Percentiles rank a stretch among this genome's conserved stretches.
phyloP scores from a whole-genome alignment of 2,888 invertebrate species.

The Polia nebulosa region DNA sequence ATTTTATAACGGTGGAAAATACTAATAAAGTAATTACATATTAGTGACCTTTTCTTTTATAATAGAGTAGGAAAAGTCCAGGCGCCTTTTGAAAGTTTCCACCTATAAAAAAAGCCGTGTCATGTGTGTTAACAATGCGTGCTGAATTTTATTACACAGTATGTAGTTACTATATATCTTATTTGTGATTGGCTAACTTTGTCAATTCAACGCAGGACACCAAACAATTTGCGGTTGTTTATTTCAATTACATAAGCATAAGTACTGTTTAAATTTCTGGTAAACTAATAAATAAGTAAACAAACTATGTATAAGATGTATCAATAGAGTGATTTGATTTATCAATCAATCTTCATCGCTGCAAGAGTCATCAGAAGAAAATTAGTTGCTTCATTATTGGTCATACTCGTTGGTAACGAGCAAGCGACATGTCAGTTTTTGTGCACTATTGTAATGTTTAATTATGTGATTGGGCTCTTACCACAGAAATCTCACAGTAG shows the following conservation, averaged over 20 bases:
- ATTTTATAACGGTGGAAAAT: too few species aligned
- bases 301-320: conserved; percentile 1
- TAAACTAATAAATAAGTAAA: not conserved
- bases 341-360: conserved; percentile 48
- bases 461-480: conserved; percentile 24
- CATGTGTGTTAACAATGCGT: not conserved
- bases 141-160: not conserved
- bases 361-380: conserved; percentile 26
- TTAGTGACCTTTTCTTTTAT: not conserved
- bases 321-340: conserved; percentile 34
- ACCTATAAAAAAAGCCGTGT: too few species aligned
- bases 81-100: too few species aligned
- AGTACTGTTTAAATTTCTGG: too few species aligned
- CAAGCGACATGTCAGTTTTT: conserved; percentile 33
- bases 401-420: conserved; percentile 16
- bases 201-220: not conserved
- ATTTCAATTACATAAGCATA: too few species aligned
- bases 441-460: conserved; percentile 37
- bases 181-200: not conserved
- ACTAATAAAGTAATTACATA: not conserved
- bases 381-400: conserved; percentile 36
- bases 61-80: too few species aligned
- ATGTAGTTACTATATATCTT: too few species aligned
- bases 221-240: not conserved
- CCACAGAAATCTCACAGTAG: not conserved